Evolutionary conservation across 2,888 invertebrate genomes (phyloP).

Genomic region (Aplocera efformata): DNA sequence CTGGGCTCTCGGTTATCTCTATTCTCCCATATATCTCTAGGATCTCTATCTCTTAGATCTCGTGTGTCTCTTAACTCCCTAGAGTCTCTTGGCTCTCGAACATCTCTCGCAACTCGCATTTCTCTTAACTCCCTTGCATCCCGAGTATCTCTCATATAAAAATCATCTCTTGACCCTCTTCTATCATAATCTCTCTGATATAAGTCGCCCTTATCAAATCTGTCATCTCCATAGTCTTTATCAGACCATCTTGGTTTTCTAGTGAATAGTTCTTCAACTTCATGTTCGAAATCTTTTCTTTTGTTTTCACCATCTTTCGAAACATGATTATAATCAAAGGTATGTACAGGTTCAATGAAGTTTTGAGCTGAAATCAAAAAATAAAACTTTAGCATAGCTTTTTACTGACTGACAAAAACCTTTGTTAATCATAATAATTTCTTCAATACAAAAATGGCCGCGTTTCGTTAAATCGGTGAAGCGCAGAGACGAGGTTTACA

Average conservation of each 20-base stretch:
- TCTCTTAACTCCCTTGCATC: conserved; percentile 4
- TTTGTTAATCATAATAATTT: neutral
- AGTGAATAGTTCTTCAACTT: conserved; percentile 57
- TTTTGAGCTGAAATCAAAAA: conserved; percentile 62
- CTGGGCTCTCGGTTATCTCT: neutral
- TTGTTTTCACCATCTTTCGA: conserved; percentile 65
- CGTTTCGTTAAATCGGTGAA: too few species aligned
- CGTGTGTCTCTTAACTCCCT: conserved; percentile 5
- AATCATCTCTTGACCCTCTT: conserved; percentile 40
- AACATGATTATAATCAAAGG: conserved; percentile 86
- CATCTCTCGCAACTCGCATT: conserved; percentile 3
- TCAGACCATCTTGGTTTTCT: conserved; percentile 41
- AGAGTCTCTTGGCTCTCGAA: conserved; percentile 8
- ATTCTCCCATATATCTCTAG: conserved; percentile 2
- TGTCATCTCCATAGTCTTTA: conserved; percentile 41
- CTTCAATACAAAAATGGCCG: too few species aligned
- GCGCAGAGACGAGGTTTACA: too few species aligned
- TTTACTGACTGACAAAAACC: neutral
- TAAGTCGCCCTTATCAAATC: conserved; percentile 39
- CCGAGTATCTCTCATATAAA: conserved; percentile 27
- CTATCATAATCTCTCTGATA: conserved; percentile 44
- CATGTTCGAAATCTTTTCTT: conserved; percentile 59
- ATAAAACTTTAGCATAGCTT: neutral
- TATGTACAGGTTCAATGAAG: conserved; percentile 83
- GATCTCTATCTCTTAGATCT: conserved; percentile 9